These are phyloP conservation scores for Hozukius guyotensis DNA, from an alignment of 2,797 vertebrate species.

Conservation along the genomic window DNA sequence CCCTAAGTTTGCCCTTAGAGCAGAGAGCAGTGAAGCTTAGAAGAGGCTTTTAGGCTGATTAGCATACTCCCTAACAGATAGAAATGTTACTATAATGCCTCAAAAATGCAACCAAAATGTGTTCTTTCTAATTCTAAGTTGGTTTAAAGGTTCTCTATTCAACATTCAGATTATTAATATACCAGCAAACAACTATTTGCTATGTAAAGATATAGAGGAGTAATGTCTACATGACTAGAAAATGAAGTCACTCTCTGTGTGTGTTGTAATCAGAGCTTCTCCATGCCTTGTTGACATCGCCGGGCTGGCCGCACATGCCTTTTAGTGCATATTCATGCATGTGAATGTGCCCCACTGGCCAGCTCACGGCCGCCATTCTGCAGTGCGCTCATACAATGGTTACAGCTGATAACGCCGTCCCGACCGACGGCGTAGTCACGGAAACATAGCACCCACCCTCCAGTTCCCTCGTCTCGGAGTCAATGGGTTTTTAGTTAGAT, in stretches of 20 bases:
- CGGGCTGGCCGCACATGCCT: too few species aligned
- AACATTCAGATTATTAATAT: neutral
- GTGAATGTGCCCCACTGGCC: too few species aligned
- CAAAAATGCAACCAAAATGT: neutral
- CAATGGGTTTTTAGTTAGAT: too few species aligned
- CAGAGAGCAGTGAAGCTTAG: neutral
- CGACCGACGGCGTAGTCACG: accelerated
- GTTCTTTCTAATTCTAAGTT: neutral
- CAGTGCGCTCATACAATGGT: too few species aligned
- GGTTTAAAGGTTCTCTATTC: neutral
- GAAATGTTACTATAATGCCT: neutral
- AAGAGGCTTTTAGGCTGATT: neutral
- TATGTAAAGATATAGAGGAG: neutral
- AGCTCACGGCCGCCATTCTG: too few species aligned
- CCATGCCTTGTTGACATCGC: too few species aligned
- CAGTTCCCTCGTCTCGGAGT: too few species aligned
- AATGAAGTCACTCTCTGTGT: too few species aligned
- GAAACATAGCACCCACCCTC: too few species aligned
- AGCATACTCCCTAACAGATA: neutral
- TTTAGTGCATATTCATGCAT: too few species aligned
- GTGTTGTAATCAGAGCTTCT: too few species aligned
- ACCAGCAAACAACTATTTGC: neutral
- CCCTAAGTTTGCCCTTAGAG: neutral
- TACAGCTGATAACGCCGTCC: too few species aligned
- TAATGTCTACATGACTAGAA: neutral